phyloP scores from a whole-genome alignment of 2,113 vertebrate species.

The Tragelaphus strepsiceros region DNA sequence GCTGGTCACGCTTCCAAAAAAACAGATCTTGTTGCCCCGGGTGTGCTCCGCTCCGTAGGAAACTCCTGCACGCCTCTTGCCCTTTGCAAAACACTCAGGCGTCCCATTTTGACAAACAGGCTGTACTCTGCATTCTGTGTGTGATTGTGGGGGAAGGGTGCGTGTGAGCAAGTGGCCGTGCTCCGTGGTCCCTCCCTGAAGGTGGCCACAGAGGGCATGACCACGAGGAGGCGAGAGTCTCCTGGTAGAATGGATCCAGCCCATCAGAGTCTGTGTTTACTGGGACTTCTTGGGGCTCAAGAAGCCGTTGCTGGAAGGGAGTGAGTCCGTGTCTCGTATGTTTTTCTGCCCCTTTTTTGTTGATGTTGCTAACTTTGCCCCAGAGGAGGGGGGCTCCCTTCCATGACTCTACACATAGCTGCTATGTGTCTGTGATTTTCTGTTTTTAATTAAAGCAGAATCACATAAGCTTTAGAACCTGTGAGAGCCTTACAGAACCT shows the following conservation, averaged over 20 bases:
- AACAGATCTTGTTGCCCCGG: background rate
- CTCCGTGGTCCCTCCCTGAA: background rate
- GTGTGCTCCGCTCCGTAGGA: background rate
- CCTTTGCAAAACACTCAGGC: background rate
- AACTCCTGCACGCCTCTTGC: background rate
- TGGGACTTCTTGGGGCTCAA: background rate
- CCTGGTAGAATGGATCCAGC: background rate
- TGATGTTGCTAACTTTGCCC: background rate
- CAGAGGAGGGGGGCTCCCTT: background rate
- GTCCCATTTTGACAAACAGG: background rate
- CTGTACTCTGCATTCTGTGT: background rate
- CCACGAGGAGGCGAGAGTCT: background rate
- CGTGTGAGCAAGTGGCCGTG: background rate
- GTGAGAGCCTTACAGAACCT: background rate
- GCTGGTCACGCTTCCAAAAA: background rate
- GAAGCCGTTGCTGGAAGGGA: background rate
- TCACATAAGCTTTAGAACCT: background rate
- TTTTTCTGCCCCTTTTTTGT: background rate
- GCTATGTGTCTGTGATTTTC: background rate
- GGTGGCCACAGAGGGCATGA: background rate
- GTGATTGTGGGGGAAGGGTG: background rate
- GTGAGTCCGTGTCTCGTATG: background rate
- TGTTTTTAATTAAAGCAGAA: background rate
- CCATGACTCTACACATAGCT: background rate
- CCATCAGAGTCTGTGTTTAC: background rate